Conservation (phyloP, 2,113 vertebrate species). For the human (Homo sapiens) region GRCh38 chr18:30250501-30251000, state of each 20-base stretch:
- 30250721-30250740: neutral
- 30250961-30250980: neutral
- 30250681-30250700: neutral
- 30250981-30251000: neutral
- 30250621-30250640: neutral
- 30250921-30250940: neutral
- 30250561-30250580: neutral
- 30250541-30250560: slow-evolving; percentile 14
- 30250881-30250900: neutral
- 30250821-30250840: neutral
- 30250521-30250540: neutral
- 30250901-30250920: neutral
- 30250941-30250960: neutral
- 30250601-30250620: neutral
- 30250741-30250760: neutral
- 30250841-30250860: neutral
- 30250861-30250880: neutral
- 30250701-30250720: neutral
- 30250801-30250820: neutral
- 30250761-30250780: neutral
- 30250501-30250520: neutral
- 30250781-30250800: neutral
- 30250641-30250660: neutral
- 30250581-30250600: neutral
- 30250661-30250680: neutral